Conservation (phyloP, 2,888 invertebrate genomes). For the Drosophila diplacantha region DNA sequence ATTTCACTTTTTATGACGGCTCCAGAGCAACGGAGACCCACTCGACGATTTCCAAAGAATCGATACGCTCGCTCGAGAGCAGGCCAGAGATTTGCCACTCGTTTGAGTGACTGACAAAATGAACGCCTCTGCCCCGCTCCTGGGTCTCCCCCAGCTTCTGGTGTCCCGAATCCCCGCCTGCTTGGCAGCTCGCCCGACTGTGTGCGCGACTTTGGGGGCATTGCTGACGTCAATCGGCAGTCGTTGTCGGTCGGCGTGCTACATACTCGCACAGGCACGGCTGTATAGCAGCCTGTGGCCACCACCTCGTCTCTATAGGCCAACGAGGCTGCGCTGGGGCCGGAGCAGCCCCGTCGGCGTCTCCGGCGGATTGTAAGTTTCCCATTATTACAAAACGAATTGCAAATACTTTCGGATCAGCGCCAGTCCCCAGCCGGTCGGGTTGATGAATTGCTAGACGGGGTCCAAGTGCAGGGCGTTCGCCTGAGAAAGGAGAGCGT, state of each 20-base stretch:
- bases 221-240: slow-evolving; percentile 77
- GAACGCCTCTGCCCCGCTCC: slow-evolving; percentile 31
- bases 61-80: slow-evolving; percentile 17
- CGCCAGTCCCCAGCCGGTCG: slow-evolving; percentile 10
- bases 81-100: slow-evolving; percentile 31
- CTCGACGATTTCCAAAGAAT: slow-evolving; percentile 24
- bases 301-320: slow-evolving; percentile 18
- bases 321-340: slow-evolving; percentile 33
- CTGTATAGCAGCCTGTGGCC: slow-evolving; percentile 19
- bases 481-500: neutral
- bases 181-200: slow-evolving; percentile 67
- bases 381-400: slow-evolving; percentile 46
- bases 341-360: slow-evolving; percentile 63
- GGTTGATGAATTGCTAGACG: slow-evolving; percentile 33
- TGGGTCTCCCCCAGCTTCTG: slow-evolving; percentile 27
- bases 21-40: slow-evolving; percentile 3
- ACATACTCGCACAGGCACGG: slow-evolving; percentile 47
- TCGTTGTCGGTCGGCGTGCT: slow-evolving; percentile 73
- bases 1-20: slow-evolving; percentile 7
- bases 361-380: slow-evolving; percentile 55
- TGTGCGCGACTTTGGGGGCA: slow-evolving; percentile 75
- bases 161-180: slow-evolving; percentile 45
- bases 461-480: slow-evolving; percentile 4
- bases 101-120: slow-evolving; percentile 72
- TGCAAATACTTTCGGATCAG: slow-evolving; percentile 40